Base-by-base conservation (phyloP, 1,140 invertebrate species). In the Lordiphosa clarofinis region DNA sequence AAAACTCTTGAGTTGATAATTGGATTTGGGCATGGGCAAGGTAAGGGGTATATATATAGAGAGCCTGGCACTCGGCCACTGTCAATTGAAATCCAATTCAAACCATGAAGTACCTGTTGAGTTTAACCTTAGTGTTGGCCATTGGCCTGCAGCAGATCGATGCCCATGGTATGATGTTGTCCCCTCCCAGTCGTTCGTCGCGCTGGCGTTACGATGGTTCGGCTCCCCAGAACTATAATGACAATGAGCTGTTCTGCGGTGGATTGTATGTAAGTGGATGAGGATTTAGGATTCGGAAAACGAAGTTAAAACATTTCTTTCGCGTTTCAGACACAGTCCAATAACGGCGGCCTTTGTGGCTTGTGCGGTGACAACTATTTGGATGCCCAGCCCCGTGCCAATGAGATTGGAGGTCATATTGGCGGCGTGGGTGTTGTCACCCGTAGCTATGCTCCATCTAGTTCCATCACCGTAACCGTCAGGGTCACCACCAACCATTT, bases 191-290 rank as follows among this genome's bases (percentile, higher is more conserved):
- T 49, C 91, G 94, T 54, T 92, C 92, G 56, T 91, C 92, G 24
- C 89, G 93, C 28, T 95, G 93, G 93, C 90, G 94, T 49, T 90
- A 89, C 46, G 91, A 93, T 31, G 89, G 89, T 39, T 69, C 89
- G 1, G 92, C 92, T 1, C 91, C 91, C 0, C 53, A 62, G 1
- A 93, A 94, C 86, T 93, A 90, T 36, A 87, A 92, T 44, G 94
- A 95, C 71, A 93, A 94, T 69, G 90, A 91, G 48, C 89, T 92
- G 28, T 94, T 90, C 82, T 95, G 94, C 79, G 94, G 94, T 24
- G 93, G 94, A 53, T 89, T 90, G 52, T 61, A 69, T 49, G 92
- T 93, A 87, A 90, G 89, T 78, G 4, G 4, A 37, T 31, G 21
- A 4, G 21, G 21, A 35, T 13, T 0, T 21, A 39, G 7, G 11